These are phyloP conservation scores for Lithodes maja DNA, from an alignment of 2,888 invertebrate species.

Conservation along the genomic window DNA sequence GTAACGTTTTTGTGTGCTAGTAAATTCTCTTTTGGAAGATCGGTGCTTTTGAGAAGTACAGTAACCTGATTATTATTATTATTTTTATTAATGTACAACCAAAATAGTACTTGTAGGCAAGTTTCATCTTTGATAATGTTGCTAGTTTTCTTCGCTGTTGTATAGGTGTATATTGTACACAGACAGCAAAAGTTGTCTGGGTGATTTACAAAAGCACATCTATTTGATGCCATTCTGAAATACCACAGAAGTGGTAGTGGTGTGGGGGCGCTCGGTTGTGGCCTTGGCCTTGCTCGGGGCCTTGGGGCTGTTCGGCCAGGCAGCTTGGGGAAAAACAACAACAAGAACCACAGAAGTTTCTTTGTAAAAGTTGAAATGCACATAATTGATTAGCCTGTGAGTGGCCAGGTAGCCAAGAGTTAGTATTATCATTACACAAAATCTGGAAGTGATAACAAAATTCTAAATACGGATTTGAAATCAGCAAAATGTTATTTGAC, in stretches of 20 bases:
- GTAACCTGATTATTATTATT: too few relatives aligned
- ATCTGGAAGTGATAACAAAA: not conserved
- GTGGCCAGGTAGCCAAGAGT: not conserved
- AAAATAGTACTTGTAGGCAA: not conserved
- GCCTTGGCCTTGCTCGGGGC: too few relatives aligned
- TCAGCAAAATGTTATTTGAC: too few relatives aligned
- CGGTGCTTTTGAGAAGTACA: too few relatives aligned
- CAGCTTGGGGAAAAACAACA: too few relatives aligned
- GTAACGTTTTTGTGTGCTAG: too few relatives aligned
- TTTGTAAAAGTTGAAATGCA: not conserved
- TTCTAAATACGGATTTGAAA: too few relatives aligned
- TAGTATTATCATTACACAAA: not conserved
- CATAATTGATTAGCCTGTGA: not conserved
- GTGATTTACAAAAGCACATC: not conserved
- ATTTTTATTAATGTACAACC: not conserved
- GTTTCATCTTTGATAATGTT: not conserved
- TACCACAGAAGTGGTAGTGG: not conserved
- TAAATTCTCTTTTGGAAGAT: too few relatives aligned
- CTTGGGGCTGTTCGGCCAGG: too few relatives aligned
- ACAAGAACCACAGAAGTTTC: not conserved
- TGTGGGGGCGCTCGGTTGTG: too few relatives aligned
- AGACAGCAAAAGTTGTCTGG: not conserved
- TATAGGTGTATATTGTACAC: not conserved
- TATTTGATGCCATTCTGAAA: slow-evolving; percentile 1
- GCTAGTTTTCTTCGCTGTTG: not conserved